These are phyloP conservation scores for Asteroscopus sphinx DNA, from an alignment of 2,888 invertebrate genomes.

Conservation along the genomic window DNA sequence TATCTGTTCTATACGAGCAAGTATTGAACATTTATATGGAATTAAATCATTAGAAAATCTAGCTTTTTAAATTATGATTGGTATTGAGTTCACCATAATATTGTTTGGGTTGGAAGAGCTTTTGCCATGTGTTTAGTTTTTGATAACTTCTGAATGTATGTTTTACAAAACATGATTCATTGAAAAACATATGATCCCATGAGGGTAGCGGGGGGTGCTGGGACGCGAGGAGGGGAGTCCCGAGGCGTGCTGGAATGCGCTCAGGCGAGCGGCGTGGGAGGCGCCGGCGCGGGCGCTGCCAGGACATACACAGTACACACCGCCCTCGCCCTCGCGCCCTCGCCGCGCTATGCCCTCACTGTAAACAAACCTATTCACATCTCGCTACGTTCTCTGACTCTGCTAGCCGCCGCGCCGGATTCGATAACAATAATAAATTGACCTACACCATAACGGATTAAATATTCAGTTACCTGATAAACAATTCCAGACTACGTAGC, in stretches of 20 bases:
- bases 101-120: too few relatives aligned
- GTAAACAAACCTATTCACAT: conserved; percentile 86
- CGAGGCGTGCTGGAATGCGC: conserved; percentile 89
- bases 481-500: conserved; percentile 23
- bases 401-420: conserved; percentile 57
- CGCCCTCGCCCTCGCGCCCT: conserved; percentile 61
- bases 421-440: conserved; percentile 59
- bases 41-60: too few relatives aligned
- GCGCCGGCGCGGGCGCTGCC: conserved; percentile 74
- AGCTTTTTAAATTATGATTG: too few relatives aligned
- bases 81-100: too few relatives aligned
- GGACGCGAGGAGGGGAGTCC: conserved; percentile 73
- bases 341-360: conserved; percentile 74
- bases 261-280: conserved; percentile 88
- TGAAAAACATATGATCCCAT: conserved; percentile 90
- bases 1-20: too few relatives aligned
- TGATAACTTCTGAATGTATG: too few relatives aligned
- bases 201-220: conserved; percentile 77
- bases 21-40: too few relatives aligned
- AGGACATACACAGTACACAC: conserved; percentile 76
- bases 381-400: conserved; percentile 65
- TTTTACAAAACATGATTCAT: too few relatives aligned
- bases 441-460: conserved; percentile 48
- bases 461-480: conserved; percentile 43
- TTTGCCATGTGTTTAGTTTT: too few relatives aligned